A percentile compares a stretch with the other conserved stretches of the same genome.
Conservation (phyloP, 2,888 invertebrate genomes). For the Troglohyphantes excavatus region DNA sequence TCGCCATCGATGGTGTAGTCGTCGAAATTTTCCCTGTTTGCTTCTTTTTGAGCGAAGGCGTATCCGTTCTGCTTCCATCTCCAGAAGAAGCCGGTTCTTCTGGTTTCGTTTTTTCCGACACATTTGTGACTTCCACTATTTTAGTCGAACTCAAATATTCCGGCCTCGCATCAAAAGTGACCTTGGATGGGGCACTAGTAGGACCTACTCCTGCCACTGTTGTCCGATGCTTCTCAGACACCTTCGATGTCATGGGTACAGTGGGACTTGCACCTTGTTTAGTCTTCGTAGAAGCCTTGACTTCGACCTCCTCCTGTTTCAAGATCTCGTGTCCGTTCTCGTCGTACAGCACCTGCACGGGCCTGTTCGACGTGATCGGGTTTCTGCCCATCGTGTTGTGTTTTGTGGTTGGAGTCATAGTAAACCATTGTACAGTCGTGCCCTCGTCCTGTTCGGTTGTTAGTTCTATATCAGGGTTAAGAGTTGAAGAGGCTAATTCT, state of each 20-base stretch:
- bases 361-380: conserved; percentile 21
- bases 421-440: conserved; percentile 72
- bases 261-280: not conserved
- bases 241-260: not conserved
- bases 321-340: conserved; percentile 78
- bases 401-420: conserved; percentile 61
- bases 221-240: not conserved
- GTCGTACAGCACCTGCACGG: conserved; percentile 61
- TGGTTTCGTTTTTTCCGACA: not conserved
- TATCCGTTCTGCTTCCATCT: not conserved
- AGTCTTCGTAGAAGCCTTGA: not conserved
- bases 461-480: conserved; percentile 55
- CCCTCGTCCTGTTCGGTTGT: conserved; percentile 62
- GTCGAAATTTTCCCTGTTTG: not conserved
- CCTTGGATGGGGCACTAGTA: not conserved
- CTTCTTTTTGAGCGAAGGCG: not conserved
- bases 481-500: conserved; percentile 28
- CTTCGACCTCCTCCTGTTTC: conserved; percentile 40
- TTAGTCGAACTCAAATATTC: not conserved
- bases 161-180: not conserved
- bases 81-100: not conserved
- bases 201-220: not conserved
- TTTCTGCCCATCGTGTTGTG: conserved; percentile 8
- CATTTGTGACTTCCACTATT: too few relatives aligned
- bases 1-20: not conserved